Base-by-base conservation (phyloP, 2,888 invertebrate species). In the Campoplex nolae region DNA sequence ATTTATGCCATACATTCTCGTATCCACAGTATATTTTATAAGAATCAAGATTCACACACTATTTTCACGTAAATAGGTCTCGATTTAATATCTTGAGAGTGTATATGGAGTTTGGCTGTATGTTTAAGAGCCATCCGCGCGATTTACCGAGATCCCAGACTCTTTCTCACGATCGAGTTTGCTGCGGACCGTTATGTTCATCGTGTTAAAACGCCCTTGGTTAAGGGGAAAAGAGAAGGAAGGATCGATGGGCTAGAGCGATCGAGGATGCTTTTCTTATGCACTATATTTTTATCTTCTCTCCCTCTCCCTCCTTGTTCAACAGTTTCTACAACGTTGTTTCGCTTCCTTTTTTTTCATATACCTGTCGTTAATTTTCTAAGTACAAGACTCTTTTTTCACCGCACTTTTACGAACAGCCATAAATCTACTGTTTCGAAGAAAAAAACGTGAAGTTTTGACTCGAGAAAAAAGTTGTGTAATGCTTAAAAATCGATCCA, bases 131-230 rank as follows among this genome's bases (percentile, higher is more conserved):
- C 78, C 82, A 85, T 83, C 82, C 78, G 62, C 82, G 85, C 82
- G 85, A 85, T 85, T 85, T 85, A 85, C 82, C 78, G 85, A 85
- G 85, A 78, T 82, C 78, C 78, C 74, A 77, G 78, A 74, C 75
- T 73, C 85, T 79, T 88, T 88, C 88, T 88, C 88, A 88, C 88
- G 88, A 85, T 88, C 88, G 85, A 84, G 85, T 88, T 88, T 84
- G 78, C 32, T 82, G 84, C 83, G 83, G 78, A 88, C 88, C 88
- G 88, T 88, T 88, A 88, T 88, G 79, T 82, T 85, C 51, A 77
- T 77, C 85, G 85, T 85, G 85, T 85, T 85, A 85, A 83, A 81
- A 81, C 65, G 65, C 76, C 82, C 74, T 54, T 73, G 62, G 16
- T 62, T 11, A 62, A 35, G 54, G 35, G 73, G 4, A 67, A 32